These are phyloP conservation scores for Chrysolina americana DNA, from an alignment of 2,888 invertebrate genomes.

Conservation along the genomic window DNA sequence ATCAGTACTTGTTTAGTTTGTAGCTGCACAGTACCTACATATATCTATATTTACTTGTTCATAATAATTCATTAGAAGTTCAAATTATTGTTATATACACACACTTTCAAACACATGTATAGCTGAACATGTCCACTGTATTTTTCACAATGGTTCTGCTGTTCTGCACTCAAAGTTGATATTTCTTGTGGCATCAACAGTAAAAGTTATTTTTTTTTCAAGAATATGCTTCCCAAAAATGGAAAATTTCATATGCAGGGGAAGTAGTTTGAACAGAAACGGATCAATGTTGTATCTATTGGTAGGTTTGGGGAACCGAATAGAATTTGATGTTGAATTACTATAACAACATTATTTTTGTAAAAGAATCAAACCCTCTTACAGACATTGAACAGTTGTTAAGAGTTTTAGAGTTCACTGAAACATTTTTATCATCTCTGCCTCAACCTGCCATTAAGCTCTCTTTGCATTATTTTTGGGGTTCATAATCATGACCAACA, in stretches of 20 bases:
- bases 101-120: conserved; percentile 59
- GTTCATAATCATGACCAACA: too few relatives aligned
- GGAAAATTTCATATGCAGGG: not conserved
- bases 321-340: too few relatives aligned
- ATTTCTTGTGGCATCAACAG: not conserved
- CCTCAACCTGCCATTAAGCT: too few relatives aligned
- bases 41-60: conserved; percentile 63
- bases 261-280: too few relatives aligned
- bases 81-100: conserved; percentile 61
- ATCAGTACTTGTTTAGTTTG: conserved; percentile 55
- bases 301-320: too few relatives aligned
- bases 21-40: conserved; percentile 62
- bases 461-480: too few relatives aligned
- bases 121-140: conserved; percentile 56
- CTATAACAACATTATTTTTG: too few relatives aligned
- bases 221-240: not conserved
- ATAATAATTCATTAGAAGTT: conserved; percentile 62
- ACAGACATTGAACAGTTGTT: too few relatives aligned
- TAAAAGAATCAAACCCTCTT: too few relatives aligned
- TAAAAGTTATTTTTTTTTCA: not conserved
- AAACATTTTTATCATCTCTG: too few relatives aligned
- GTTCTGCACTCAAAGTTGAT: conserved; percentile 47
- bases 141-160: conserved; percentile 63
- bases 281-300: too few relatives aligned
- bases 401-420: too few relatives aligned